Conservation (phyloP, 2,113 vertebrate genomes). For the Rallus limicola region DNA sequence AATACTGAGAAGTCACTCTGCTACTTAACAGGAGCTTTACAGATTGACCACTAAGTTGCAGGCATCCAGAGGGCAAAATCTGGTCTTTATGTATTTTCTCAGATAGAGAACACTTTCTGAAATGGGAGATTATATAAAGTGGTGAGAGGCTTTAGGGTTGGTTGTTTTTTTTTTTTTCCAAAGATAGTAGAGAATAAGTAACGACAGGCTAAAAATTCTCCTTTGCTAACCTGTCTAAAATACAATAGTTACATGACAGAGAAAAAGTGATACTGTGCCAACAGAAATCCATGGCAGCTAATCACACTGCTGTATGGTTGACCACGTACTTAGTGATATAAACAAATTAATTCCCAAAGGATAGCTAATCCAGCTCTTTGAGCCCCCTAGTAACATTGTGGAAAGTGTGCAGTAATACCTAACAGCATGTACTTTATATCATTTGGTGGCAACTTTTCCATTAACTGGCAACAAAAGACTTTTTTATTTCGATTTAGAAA, state of each 20-base stretch:
- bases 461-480: slow-evolving; percentile 52
- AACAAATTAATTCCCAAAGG: slow-evolving; percentile 59
- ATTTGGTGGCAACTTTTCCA: slow-evolving; percentile 62
- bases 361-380: slow-evolving; percentile 56
- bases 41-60: slow-evolving; percentile 61
- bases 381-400: slow-evolving; percentile 28
- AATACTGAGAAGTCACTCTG: slow-evolving; percentile 46
- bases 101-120: slow-evolving; percentile 64
- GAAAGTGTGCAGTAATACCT: slow-evolving; percentile 49
- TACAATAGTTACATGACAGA: slow-evolving; percentile 38
- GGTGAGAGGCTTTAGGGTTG: neutral
- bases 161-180: neutral
- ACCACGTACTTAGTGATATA: slow-evolving; percentile 57
- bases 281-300: slow-evolving; percentile 69
- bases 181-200: slow-evolving; percentile 17
- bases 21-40: slow-evolving; percentile 37
- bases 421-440: slow-evolving; percentile 55
- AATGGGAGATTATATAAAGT: slow-evolving; percentile 49
- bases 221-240: slow-evolving; percentile 64
- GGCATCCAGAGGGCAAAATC: slow-evolving; percentile 62
- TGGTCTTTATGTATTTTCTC: slow-evolving; percentile 61
- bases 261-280: slow-evolving; percentile 59
- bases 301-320: slow-evolving; percentile 55
- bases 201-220: slow-evolving; percentile 35
- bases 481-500: slow-evolving; percentile 58